Percentiles rank a stretch among this genome's conserved stretches.
Conservation (phyloP, 2,888 invertebrate species). For the Cyclophora punctaria region DNA sequence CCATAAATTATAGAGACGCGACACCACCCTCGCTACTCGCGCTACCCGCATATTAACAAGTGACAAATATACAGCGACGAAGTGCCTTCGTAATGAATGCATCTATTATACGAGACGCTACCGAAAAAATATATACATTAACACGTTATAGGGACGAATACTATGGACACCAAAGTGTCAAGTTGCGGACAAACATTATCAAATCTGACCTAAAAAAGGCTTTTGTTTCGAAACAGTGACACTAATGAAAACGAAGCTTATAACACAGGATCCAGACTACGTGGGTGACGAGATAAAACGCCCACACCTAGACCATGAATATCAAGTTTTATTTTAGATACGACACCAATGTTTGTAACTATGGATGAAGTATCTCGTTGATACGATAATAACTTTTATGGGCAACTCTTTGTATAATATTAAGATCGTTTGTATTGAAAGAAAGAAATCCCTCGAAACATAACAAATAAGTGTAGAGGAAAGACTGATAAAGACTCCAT, state of each 20-base stretch:
- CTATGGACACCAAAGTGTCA: no score
- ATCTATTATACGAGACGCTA: neutral
- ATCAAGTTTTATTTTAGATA: constrained; percentile 22
- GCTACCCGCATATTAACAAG: constrained; percentile 30
- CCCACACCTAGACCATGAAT: constrained; percentile 31
- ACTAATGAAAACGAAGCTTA: constrained; percentile 24
- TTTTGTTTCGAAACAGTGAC: constrained; percentile 14
- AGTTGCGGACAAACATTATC: neutral
- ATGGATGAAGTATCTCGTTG: no score
- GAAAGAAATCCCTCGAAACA: no score
- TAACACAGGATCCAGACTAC: constrained; percentile 26
- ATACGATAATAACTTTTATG: no score
- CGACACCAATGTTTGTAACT: constrained; percentile 15
- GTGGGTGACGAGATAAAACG: constrained; percentile 32
- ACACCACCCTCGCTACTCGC: constrained; percentile 11
- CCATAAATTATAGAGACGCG: constrained; percentile 17
- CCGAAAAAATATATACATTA: neutral
- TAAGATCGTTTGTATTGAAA: no score
- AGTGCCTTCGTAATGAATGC: constrained; percentile 5
- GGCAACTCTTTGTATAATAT: no score
- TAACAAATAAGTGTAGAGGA: no score
- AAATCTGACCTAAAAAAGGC: constrained; percentile 7
- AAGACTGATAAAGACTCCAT: no score
- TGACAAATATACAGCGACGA: constrained; percentile 26
- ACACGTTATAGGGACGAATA: no score